Base-by-base conservation (phyloP, 2,888 invertebrate species). In the Lacanobia wlatinum region DNA sequence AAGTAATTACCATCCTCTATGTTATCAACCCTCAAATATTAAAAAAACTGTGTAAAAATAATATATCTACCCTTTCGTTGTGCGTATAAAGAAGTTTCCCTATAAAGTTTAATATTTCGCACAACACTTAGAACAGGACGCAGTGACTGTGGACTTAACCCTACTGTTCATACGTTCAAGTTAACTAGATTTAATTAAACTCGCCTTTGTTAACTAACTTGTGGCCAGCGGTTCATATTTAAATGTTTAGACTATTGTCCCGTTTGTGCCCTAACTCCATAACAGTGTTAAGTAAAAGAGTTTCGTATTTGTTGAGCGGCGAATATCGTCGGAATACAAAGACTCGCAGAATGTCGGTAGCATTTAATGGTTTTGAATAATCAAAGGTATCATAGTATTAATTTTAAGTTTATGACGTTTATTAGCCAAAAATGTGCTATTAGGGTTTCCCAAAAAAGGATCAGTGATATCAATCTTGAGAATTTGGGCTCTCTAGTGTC, bases 181-280 rank as follows among this genome's bases (percentile, higher is more conserved):
- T 78, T 68, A 73, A 83, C 73, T 70, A 64, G 67, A 78, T 80
- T 85, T 84, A 85, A 86, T 87, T 86, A 84, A 87, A 82, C 66
- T 79, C 59, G 69, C 80, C 75, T 78, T 82, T 82, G 87, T 87
- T 74, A 70, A 72, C 58, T 65, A 78, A 73, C 61, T 70, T 69
- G 64, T 56, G 73, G 75, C 46, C 48, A 72, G 63, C 63, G 63
- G 80, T 80, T 82, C 77, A 78, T 82, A 82, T 86, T 82, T 87
- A 67, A 85, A 81, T 78, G 78, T 78, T 84, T 56, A 72, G 70
- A 76, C 70, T 78, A 84, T 85, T 87, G 87, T 85, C 67, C 58
- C 48, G 53, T 71, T 76, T 74, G 76, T 76, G 61, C 55, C 59
- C 46, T 73, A 78, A 82, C 70, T 80, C 75, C 64, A 81, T 83